Base-by-base conservation (phyloP, 2,888 invertebrate species). In the Andricus curvator region DNA sequence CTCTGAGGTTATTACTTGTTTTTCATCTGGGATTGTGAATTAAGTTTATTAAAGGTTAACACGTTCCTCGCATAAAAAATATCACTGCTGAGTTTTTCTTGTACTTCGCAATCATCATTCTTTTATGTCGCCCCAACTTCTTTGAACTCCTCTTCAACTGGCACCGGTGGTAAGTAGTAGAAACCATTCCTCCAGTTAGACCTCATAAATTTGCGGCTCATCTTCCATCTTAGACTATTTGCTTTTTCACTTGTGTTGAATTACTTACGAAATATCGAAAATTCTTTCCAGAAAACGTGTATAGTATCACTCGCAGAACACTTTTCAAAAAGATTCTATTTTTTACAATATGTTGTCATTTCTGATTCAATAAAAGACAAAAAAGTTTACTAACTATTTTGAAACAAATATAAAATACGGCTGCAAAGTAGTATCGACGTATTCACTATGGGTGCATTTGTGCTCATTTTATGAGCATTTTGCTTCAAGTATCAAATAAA, bases 51-150 rank as follows among this genome's bases (percentile, higher is more conserved):
- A 56, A 60, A 74, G 33, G 33, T 74, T 56, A 22, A 37, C 56
- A 74, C 56, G 56, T 74, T 33, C 56, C n/a, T 33, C 29, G n/a
- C 56, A 60, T 74, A 74, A 74, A 56, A 74, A 74, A 74, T 74
- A 74, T 74, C 74, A 74, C 74, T n/a, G 29, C 74, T 17, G 33
- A 74, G 56, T 74, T 74, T 74, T 60, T 60, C 56, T 74, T 56
- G 37, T 56, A 74, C 51, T 74, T 74, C 74, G 74, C 56, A 74
- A 74, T 74, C 74, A 74, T 33, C 56, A 74, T 74, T 74, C 56
- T 74, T 74, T 74, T 74, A 56, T 20, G 33, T 74, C 56, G 56
- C 74, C 22, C 56, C 51, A 74, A 74, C 74, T 74, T 74, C 74
- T 74, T 74, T 74, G 74, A 74, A 74, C 74, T 74, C 74, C n/a